phyloP scores from a whole-genome alignment of 2,888 invertebrate genomes.

The Polyommatus iphigenia region DNA sequence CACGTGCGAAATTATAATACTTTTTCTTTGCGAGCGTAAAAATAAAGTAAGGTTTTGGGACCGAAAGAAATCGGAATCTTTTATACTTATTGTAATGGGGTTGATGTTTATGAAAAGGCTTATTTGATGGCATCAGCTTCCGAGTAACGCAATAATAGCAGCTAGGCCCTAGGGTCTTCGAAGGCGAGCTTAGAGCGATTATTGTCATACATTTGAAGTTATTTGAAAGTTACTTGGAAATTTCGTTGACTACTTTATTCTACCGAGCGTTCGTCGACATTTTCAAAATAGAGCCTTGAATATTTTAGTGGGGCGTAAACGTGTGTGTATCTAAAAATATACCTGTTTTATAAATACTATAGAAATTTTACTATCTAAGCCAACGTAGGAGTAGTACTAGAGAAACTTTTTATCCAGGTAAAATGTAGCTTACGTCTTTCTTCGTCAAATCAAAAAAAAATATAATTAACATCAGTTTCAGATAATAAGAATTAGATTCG shows the following conservation, averaged over 20 bases:
- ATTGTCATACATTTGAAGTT: not conserved
- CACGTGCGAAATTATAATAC: not conserved
- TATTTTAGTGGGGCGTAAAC: too few relatives aligned
- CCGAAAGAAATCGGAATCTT: not conserved
- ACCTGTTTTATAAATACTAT: too few relatives aligned
- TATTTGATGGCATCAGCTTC: not conserved
- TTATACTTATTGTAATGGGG: not conserved
- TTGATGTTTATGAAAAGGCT: not conserved
- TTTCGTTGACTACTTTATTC: not conserved
- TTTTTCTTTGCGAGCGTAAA: constrained; percentile 1
- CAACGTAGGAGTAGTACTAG: too few relatives aligned
- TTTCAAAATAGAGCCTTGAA: not conserved
- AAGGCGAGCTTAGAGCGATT: not conserved
- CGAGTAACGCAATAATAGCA: not conserved
- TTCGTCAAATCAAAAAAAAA: too few relatives aligned
- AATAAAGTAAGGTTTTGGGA: not conserved
- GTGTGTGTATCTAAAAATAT: too few relatives aligned
- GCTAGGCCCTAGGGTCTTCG: not conserved
- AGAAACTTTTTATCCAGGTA: too few relatives aligned
- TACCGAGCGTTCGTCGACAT: not conserved
- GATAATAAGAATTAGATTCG: too few relatives aligned
- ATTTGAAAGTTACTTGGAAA: not conserved
- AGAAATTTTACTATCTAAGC: too few relatives aligned
- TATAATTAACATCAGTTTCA: too few relatives aligned
- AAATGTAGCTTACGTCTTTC: too few relatives aligned